Evolutionary conservation across 35 echinoderm and acorn worm species (phyloP).

Genomic region (Ptychodera flava): DNA sequence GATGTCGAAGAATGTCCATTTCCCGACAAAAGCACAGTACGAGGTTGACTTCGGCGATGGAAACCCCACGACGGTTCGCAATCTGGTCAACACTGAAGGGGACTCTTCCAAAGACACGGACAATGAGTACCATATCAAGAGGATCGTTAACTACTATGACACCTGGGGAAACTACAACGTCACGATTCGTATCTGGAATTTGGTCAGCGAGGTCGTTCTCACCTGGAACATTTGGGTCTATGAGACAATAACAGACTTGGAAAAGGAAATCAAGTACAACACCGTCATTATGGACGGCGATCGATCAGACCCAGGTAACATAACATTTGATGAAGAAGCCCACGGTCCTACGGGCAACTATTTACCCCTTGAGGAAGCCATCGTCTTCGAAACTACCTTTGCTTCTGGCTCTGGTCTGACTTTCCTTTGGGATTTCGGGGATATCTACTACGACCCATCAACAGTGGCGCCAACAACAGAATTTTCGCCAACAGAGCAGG

Average conservation of each 20-base stretch:
- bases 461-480: conserved; percentile 15
- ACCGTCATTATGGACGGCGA: conserved; percentile 64
- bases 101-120: conserved; percentile 49
- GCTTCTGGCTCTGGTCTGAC: conserved; percentile 73
- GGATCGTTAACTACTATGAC: conserved; percentile 35
- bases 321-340: conserved; percentile 34
- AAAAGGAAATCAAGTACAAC: conserved; percentile 73
- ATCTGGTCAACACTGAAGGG: conserved; percentile 24
- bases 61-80: background rate
- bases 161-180: conserved; percentile 78
- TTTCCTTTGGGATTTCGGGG: conserved; percentile 90
- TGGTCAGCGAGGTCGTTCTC: conserved; percentile 45
- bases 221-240: conserved; percentile 56
- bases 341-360: conserved; percentile 41
- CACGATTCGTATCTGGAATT: conserved; percentile 62
- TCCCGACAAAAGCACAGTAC: conserved; percentile 59
- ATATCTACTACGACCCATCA: conserved; percentile 35
- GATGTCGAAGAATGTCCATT: conserved; percentile 40
- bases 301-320: conserved; percentile 26
- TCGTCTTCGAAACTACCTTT: conserved; percentile 58
- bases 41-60: conserved; percentile 71
- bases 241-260: conserved; percentile 74
- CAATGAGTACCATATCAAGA: conserved; percentile 42
- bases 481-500: conserved; percentile 10
- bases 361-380: conserved; percentile 62